Evolutionary conservation across 2,888 invertebrate genomes (phyloP).

Genomic region (Acanthosepion lycidas): DNA sequence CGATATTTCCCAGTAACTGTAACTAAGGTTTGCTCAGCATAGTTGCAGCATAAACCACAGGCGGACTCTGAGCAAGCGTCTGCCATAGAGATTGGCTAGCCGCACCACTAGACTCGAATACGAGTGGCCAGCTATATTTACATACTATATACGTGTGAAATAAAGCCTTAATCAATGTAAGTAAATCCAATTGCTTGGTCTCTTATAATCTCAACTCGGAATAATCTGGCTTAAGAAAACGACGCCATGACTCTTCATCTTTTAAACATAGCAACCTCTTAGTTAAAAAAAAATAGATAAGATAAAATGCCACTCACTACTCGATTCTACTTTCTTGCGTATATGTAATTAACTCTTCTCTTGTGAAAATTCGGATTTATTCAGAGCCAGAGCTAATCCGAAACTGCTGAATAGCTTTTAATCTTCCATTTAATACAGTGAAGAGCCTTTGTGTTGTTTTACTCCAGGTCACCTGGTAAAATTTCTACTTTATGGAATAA

Average conservation of each 20-base stretch:
- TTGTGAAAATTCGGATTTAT: background rate
- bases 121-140: no score
- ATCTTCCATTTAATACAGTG: background rate
- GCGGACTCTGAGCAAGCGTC: no score
- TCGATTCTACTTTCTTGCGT: background rate
- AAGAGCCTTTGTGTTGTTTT: background rate
- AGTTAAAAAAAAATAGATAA: background rate
- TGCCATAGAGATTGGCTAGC: no score
- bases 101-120: no score
- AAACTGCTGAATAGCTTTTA: background rate
- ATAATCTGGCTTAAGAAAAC: background rate
- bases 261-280: background rate
- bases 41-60: no score
- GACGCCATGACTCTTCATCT: background rate
- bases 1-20: no score
- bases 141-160: no score
- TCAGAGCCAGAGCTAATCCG: background rate
- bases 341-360: background rate
- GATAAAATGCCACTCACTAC: background rate
- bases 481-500: background rate
- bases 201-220: background rate
- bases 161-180: background rate
- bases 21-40: no score
- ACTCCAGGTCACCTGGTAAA: background rate
- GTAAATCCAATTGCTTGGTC: background rate